phyloP scores from a whole-genome alignment of 2,888 invertebrate genomes.

The Theretra japonica region DNA sequence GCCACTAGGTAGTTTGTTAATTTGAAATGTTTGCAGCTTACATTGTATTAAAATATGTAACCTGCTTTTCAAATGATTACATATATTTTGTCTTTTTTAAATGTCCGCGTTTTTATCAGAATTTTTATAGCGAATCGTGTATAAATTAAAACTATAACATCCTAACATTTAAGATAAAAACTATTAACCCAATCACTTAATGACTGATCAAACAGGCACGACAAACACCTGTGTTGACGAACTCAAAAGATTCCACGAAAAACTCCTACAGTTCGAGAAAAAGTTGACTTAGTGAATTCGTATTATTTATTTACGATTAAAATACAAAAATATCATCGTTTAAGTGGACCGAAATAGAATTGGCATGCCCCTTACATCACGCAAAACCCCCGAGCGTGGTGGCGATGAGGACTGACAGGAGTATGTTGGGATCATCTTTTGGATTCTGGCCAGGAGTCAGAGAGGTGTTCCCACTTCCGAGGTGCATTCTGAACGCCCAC shows the following conservation, averaged over 20 bases:
- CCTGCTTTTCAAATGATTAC: background rate
- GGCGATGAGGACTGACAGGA: conserved; percentile 45
- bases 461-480: conserved; percentile 75
- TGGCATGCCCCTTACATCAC: conserved; percentile 58
- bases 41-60: background rate
- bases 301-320: conserved; percentile 21
- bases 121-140: no score
- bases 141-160: background rate
- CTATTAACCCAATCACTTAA: background rate
- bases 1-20: no score
- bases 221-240: background rate
- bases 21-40: background rate
- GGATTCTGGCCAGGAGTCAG: conserved; percentile 62
- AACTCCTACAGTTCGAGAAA: background rate
- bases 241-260: background rate
- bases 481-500: conserved; percentile 64
- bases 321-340: conserved; percentile 32
- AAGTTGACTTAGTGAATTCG: conserved; percentile 7
- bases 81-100: background rate
- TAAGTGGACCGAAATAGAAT: conserved; percentile 42
- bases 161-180: background rate
- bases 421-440: conserved; percentile 56
- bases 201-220: background rate
- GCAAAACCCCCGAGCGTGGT: conserved; percentile 48
- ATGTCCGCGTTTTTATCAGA: background rate